Percentiles rank a stretch among this genome's conserved stretches.
phyloP scores from a whole-genome alignment of 2,888 invertebrate species.

The Invenusta paracnida region DNA sequence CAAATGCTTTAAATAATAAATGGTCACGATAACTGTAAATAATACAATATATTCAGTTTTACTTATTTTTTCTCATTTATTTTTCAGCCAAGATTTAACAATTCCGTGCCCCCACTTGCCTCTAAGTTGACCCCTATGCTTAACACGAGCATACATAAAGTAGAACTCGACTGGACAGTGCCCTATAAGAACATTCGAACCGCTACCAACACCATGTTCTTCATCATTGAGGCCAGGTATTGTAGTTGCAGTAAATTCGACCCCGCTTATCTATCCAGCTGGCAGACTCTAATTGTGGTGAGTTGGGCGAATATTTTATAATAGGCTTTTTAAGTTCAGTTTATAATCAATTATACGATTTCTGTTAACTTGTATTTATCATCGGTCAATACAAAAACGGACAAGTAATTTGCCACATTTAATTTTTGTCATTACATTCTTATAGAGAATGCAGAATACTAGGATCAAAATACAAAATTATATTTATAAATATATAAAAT shows the following conservation, averaged over 20 bases:
- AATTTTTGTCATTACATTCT: background rate
- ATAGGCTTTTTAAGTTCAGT: too few relatives aligned
- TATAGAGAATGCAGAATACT: too few relatives aligned
- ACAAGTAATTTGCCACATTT: background rate
- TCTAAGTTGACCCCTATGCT: background rate
- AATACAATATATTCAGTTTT: too few relatives aligned
- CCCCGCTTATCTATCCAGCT: background rate
- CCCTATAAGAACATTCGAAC: background rate
- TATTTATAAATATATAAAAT: too few relatives aligned
- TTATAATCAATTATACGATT: too few relatives aligned
- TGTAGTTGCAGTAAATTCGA: background rate
- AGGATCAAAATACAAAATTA: too few relatives aligned
- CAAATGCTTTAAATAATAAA: too few relatives aligned
- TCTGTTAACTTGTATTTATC: too few relatives aligned
- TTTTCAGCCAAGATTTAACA: background rate
- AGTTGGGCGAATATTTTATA: too few relatives aligned
- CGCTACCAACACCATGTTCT: background rate
- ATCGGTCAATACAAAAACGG: too few relatives aligned
- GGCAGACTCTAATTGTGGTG: background rate
- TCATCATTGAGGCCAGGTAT: background rate
- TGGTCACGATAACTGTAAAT: too few relatives aligned
- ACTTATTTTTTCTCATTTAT: background rate
- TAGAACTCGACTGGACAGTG: background rate
- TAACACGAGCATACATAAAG: background rate
- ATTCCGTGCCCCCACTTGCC: background rate